Base-by-base conservation (phyloP, 2,113 vertebrate species). In the Coptodon bakossiorum region DNA sequence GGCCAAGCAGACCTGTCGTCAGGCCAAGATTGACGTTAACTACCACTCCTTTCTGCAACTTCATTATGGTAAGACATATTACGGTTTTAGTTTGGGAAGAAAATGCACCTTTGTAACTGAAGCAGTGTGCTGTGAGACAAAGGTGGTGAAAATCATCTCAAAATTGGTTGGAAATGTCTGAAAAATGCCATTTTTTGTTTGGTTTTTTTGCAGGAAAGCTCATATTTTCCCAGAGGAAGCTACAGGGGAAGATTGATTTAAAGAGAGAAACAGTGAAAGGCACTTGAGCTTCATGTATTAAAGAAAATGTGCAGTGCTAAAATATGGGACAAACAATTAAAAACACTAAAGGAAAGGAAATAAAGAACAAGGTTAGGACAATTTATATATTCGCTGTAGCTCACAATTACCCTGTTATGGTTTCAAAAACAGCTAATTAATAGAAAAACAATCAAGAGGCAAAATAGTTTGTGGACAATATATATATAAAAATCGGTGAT, bases 1-100 rank as follows among this genome's bases (percentile, higher is more conserved):
- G 63, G 80, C 34, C 80, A 22, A 63, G 53, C 82, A 68, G 81
- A 36, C 45, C 50, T 85, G 80, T 80, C 31, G 4, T 82, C 85
- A 76, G 86, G 57, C 43, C 86, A 40, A 82, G 57, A 11, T 81
- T 48, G 86, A 82, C 59, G 84, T 83, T 86, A 91, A 86, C 88
- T 80, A 85, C 36, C 57, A 12, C 79, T 68, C 86, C 22, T 50
- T 14, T 48, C 48, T 56, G 13, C 76, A 81, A 45, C 80, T 63
- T 84, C 53, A 40, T 19, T 22, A 34, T 81, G 6, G n/a, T 48
- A 50, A 85, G 81, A 63, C 10, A 38, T 14, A 59, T 81, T 90
- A 57, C n/a, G 79, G 78, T 53, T 83, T 68, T 50, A 68, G 68
- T 48, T 12, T 7, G 31, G 53, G 48, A 61, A 45, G 40, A 40